phyloP scores from a whole-genome alignment of 2,797 vertebrate species.

The Paramormyrops hopkinsi region DNA sequence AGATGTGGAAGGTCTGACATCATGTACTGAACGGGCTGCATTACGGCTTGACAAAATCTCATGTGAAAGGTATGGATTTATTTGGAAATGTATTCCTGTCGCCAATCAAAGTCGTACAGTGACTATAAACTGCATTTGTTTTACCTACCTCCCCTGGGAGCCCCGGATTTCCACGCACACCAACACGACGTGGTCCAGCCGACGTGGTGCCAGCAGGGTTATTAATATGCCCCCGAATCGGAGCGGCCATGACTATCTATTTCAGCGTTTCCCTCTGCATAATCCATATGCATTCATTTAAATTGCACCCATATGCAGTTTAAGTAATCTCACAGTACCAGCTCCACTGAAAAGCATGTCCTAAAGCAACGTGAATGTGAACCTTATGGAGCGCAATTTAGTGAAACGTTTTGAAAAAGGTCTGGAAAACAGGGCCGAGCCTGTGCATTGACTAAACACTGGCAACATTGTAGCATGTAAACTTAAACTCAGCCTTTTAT shows the following conservation, averaged over 20 bases:
- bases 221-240: conserved; percentile 7
- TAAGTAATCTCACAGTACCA: conserved; percentile 22
- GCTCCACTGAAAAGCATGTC: conserved; percentile 4
- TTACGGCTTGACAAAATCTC: background rate
- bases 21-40: background rate
- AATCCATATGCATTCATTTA: conserved; percentile 20
- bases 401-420: conserved; percentile 16
- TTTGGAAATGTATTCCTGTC: no score
- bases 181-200: background rate
- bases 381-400: conserved; percentile 12
- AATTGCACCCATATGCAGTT: conserved; percentile 22
- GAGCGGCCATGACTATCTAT: conserved; percentile 15
- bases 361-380: conserved; percentile 19
- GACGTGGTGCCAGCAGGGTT: conserved; percentile 17
- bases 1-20: background rate
- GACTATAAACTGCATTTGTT: background rate
- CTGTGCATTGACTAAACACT: background rate
- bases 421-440: background rate
- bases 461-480: conserved; percentile 4
- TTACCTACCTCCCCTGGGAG: background rate
- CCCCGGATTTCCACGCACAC: background rate
- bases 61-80: background rate
- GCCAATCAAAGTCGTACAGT: background rate
- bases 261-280: conserved; percentile 4
- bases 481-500: conserved; percentile 16